Evolutionary conservation across 1,140 invertebrate species (phyloP), one percentile per base, ranked within the genome.

Genomic region (Uloborus diversus): DNA sequence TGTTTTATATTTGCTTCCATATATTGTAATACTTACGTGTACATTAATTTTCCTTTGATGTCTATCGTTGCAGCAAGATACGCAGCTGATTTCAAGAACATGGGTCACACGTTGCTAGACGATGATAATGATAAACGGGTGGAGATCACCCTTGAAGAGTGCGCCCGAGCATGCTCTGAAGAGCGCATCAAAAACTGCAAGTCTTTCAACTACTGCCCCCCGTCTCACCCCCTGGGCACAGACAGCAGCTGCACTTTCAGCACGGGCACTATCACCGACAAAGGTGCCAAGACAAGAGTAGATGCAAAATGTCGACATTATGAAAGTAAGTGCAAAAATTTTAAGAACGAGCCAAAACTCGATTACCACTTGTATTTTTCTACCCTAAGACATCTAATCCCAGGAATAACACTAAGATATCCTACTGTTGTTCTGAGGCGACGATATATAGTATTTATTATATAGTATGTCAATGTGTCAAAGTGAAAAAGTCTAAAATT

Each of bases 201-300:
- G 4, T 75, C 62, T 4, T 81, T 81, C 59, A 68, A 75, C 37
- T 75, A 75, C 23, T 81, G 79, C 20, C 62, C 79, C 0, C 47
- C 42, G 4, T 32, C 33, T 1, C 30, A 53, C 23, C 35, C 47
- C 30, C 33, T 47, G 20, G 17, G 7, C 7, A 37, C 73, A 1
- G 73, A 80, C 33, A 73, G 59, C 27, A 17, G 14, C 9, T 80
- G 79, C 33, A 25, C 32, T 42, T 35, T 80, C 0, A 71, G 49
- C 32, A 23, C 47, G 3, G 64, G 56, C 14, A 25, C 47, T 4
- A 13, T 80, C 0, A 49, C 5, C 4, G 27, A 47, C 1, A 17
- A 9, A 9, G 33, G 42, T 1, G 35, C 49, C 3, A 20, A 25
- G 2, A 71, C 35, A 4, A 51, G 23, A 2, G 28, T 20, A 14